Evolutionary conservation across 2,888 invertebrate species (phyloP), one percentile per base, ranked within the genome.

Genomic region (Lepidochrysops patricia): DNA sequence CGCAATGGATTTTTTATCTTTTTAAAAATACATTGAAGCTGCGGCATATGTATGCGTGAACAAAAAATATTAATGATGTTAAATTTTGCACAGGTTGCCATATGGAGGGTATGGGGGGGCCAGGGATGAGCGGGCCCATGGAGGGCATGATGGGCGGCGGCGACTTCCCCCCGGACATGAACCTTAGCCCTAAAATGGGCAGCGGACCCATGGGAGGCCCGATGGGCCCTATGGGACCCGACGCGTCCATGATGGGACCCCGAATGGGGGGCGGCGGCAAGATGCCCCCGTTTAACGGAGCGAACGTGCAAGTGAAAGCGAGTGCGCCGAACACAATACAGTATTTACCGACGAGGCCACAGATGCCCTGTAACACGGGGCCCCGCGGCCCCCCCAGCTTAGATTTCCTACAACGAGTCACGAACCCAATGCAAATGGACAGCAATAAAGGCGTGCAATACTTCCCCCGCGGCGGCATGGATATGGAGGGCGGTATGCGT

Each of bases 261-360:
- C 88, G 91, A 12, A 90, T 92, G 80, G 91, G 91, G 58, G 91
- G 77, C 57, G 86, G 84, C 32, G 91, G 90, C 0, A 90, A 89
- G 65, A 89, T 89, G 89, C 81, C 88, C 13, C 92, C 92, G 6
- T 91, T 91, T 71, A 92, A 91, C 75, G 90, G 90, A 6, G 89
- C 90, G 7, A 98, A 96, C 81, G 95, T 97, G 48, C 96, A 97
- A 85, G 97, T 98, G 26, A 98, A 98, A 84, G 96, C 98, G 7
- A 97, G 96, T 81, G 97, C 98, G 9, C 98, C 98, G 0, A 98
- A 98, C 84, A 98, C 98, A 35, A 98, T 98, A 77, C 98, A 98
- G 90, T 98, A 98, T 91, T 92, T 98, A 80, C 98, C 98, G 23
- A 96, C 97, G 58, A 92, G 97, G 84, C 96, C 98, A n/a, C 97